Conservation (phyloP, 2,113 vertebrate genomes). For the Coptodon bakossiorum region DNA sequence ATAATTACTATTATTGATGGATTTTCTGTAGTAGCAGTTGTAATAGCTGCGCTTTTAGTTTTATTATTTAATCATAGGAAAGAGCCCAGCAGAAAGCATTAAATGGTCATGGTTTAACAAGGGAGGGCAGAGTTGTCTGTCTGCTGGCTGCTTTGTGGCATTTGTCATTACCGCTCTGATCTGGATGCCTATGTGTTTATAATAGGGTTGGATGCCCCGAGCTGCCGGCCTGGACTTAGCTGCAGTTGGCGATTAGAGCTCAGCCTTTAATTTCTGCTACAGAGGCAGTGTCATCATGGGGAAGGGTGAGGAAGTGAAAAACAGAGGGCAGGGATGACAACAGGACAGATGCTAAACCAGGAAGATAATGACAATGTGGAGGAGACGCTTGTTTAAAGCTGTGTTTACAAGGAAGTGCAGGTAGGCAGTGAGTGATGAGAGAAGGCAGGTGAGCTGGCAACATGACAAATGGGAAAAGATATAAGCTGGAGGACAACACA, state of each 20-base stretch:
- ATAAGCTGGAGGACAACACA: neutral
- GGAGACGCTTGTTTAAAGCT: neutral
- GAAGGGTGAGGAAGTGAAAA: neutral
- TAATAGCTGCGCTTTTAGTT: neutral
- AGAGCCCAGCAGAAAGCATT: neutral
- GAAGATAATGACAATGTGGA: neutral
- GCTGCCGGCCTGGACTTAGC: neutral
- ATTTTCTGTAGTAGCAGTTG: neutral
- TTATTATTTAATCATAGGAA: neutral
- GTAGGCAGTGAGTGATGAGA: neutral
- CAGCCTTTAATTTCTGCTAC: neutral
- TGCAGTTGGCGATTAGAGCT: neutral
- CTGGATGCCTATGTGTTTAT: neutral
- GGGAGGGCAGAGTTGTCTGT: neutral
- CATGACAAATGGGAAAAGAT: neutral
- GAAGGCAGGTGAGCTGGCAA: neutral
- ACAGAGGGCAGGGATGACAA: neutral
- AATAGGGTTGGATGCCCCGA: constrained; percentile 10
- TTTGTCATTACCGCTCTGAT: constrained; percentile 8
- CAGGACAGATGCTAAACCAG: neutral
- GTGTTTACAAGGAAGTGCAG: neutral
- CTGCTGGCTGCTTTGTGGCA: neutral
- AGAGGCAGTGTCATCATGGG: neutral
- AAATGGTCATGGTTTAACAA: neutral
- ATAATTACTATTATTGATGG: neutral